phyloP scores from a whole-genome alignment of 2,797 vertebrate species.

The Hypotaenidia okinawae region DNA sequence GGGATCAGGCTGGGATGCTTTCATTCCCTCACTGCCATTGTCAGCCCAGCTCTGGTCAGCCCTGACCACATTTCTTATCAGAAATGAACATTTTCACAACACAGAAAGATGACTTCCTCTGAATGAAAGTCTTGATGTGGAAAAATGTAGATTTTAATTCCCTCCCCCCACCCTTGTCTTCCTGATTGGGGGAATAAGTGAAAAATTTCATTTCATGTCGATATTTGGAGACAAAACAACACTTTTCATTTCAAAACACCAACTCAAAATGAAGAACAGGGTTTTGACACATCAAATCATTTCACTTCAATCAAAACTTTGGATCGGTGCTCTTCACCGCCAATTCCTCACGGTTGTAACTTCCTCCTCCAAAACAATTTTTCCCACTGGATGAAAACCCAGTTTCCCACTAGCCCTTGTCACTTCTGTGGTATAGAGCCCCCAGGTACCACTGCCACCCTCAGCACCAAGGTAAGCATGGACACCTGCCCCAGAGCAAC shows the following conservation, averaged over 20 bases:
- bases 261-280: constrained; percentile 41
- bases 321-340: neutral
- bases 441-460: neutral
- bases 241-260: constrained; percentile 66
- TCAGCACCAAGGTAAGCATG: neutral
- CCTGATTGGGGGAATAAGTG: neutral
- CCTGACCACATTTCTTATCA: neutral
- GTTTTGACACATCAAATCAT: constrained; percentile 62
- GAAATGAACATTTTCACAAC: neutral
- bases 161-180: neutral
- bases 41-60: neutral
- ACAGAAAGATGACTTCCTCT: neutral
- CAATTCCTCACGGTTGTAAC: neutral
- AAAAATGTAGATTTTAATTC: neutral
- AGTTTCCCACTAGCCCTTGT: neutral
- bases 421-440: neutral
- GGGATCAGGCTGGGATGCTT: neutral
- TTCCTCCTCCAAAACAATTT: neutral
- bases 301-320: constrained; percentile 63
- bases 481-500: neutral
- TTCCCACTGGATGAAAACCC: neutral
- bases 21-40: neutral
- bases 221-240: constrained; percentile 63
- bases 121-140: constrained; percentile 2
- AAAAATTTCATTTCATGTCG: constrained; percentile 3